These are phyloP conservation scores for Cygnus buccinator DNA, from an alignment of 2,113 vertebrate species.

Conservation along the genomic window DNA sequence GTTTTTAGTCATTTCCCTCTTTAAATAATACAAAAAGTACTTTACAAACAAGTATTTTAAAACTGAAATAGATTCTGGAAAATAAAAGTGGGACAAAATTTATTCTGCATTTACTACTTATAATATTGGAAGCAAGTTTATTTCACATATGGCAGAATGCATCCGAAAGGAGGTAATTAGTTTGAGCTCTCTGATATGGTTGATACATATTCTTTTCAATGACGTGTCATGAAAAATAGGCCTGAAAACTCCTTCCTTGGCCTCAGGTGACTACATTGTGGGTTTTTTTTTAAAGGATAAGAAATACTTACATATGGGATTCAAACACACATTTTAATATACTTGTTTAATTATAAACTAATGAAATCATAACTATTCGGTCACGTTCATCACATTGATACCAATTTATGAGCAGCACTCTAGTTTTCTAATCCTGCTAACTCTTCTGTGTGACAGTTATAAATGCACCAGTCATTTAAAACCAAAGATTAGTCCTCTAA, in stretches of 20 bases:
- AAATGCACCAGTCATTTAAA: slow-evolving; percentile 12
- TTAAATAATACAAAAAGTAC: neutral
- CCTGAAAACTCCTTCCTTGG: slow-evolving; percentile 16
- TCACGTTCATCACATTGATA: neutral
- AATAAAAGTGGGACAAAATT: neutral
- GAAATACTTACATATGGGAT: neutral
- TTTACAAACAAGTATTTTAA: slow-evolving; percentile 6
- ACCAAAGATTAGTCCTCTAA: neutral
- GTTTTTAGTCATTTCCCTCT: neutral
- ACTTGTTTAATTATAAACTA: neutral
- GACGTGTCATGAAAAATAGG: neutral
- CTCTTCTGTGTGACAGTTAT: neutral
- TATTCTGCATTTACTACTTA: neutral
- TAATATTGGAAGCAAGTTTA: neutral
- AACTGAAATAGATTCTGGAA: neutral
- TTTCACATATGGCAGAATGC: neutral
- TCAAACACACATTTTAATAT: slow-evolving; percentile 28
- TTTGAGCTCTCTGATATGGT: neutral
- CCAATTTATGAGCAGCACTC: neutral
- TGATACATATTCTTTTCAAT: neutral
- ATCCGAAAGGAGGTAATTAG: neutral
- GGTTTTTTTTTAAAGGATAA: neutral
- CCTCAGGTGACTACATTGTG: neutral
- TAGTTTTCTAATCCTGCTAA: neutral
- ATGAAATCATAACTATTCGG: neutral